These are phyloP conservation scores for Xestia ashworthii DNA, from an alignment of 2,888 invertebrate species.

Conservation along the genomic window DNA sequence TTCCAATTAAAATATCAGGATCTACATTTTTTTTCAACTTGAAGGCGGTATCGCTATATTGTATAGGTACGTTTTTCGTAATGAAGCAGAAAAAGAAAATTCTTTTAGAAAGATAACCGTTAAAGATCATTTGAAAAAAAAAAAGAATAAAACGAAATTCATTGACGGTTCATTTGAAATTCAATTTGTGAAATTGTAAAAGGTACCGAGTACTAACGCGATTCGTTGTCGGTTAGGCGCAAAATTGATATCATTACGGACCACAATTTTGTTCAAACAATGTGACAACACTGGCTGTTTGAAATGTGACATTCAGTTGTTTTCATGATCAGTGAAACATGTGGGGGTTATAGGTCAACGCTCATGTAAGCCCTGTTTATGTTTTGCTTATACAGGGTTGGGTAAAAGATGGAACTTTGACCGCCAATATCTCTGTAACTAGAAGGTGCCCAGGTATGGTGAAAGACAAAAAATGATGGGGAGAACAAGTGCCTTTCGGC, in stretches of 20 bases:
- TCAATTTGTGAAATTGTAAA: constrained; percentile 50
- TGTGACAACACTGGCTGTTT: constrained; percentile 27
- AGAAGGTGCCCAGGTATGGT: too few species aligned
- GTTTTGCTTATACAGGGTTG: too few species aligned
- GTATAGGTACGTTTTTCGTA: not conserved
- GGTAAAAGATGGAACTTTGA: too few species aligned
- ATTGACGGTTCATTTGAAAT: constrained; percentile 50
- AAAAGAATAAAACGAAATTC: constrained; percentile 39
- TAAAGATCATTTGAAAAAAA: constrained; percentile 22
- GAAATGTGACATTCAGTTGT: constrained; percentile 24
- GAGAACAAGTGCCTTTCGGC: too few species aligned
- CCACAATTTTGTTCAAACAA: constrained; percentile 34
- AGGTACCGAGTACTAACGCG: constrained; percentile 2
- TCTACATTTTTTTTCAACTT: not conserved
- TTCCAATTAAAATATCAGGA: not conserved
- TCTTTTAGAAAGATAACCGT: constrained; percentile 23
- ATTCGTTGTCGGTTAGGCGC: constrained; percentile 25
- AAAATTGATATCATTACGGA: constrained; percentile 47
- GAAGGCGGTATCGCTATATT: not conserved
- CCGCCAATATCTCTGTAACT: too few species aligned
- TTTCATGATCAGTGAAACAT: constrained; percentile 16
- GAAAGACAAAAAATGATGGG: too few species aligned
- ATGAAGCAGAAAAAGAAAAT: constrained; percentile 20
- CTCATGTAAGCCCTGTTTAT: not conserved
- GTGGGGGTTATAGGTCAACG: not conserved